phyloP scores from a whole-genome alignment of 2,113 vertebrate species.

The Anser brachyrhynchus region DNA sequence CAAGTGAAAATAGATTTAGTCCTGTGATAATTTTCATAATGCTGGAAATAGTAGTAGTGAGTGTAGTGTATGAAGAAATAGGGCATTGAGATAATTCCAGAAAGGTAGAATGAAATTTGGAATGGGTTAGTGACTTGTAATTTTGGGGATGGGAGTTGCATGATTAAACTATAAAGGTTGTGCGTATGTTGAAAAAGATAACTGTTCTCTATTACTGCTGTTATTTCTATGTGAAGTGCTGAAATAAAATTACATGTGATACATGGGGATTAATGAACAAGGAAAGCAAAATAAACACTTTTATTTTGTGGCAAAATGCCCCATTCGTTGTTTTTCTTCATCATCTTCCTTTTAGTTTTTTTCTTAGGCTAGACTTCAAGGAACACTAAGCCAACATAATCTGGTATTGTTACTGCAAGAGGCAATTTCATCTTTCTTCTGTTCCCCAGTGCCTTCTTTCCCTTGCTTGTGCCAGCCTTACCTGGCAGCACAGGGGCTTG shows the following conservation, averaged over 20 bases:
- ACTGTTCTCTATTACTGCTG: background rate
- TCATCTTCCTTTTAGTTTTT: background rate
- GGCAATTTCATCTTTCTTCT: background rate
- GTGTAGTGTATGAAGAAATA: background rate
- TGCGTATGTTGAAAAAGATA: background rate
- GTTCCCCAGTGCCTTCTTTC: background rate
- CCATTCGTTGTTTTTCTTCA: background rate
- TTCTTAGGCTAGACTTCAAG: background rate
- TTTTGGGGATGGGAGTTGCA: background rate
- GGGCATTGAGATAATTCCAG: background rate
- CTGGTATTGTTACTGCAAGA: background rate
- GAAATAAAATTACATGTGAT: background rate
- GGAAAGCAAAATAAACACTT: too few species aligned
- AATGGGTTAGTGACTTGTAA: background rate
- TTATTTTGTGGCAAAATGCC: background rate
- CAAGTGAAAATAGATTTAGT: background rate
- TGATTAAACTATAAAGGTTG: background rate
- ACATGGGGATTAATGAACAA: background rate
- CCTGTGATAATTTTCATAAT: background rate
- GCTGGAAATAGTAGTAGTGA: background rate
- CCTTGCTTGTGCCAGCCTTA: background rate
- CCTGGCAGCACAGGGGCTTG: background rate
- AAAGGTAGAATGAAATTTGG: background rate
- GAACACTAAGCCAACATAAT: background rate
- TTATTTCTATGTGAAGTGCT: background rate